Conservation (phyloP, 2,797 vertebrate species). For the Cercopithecus petaurista region DNA sequence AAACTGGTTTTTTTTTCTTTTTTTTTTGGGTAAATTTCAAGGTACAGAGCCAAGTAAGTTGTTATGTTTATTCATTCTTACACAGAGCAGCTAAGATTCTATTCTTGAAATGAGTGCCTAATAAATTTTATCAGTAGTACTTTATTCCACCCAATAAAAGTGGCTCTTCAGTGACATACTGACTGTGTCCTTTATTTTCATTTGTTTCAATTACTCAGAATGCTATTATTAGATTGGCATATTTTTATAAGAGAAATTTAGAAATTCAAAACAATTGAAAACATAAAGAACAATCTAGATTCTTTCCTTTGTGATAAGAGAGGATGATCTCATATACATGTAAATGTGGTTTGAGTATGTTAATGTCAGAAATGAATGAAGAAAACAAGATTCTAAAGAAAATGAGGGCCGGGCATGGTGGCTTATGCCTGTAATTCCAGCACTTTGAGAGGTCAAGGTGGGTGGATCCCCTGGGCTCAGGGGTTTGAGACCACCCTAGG, state of each 20-base stretch:
- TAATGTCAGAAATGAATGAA: constrained; percentile 34
- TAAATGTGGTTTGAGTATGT: background rate
- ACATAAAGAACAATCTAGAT: constrained; percentile 33
- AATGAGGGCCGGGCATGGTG: background rate
- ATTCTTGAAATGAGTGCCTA: constrained; percentile 55
- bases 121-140: constrained; percentile 65
- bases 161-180: constrained; percentile 46
- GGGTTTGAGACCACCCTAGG: background rate
- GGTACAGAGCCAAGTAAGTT: constrained; percentile 57
- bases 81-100: constrained; percentile 54
- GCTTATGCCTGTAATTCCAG: background rate
- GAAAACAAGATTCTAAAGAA: constrained; percentile 7
- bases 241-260: constrained; percentile 61
- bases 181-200: constrained; percentile 57
- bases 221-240: constrained; percentile 56
- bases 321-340: constrained; percentile 44
- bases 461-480: background rate
- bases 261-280: constrained; percentile 59
- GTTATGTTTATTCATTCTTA: constrained; percentile 71
- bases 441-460: background rate
- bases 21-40: constrained; percentile 70
- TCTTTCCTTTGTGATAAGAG: constrained; percentile 19
- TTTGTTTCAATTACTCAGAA: constrained; percentile 68
- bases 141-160: constrained; percentile 51
- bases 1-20: constrained; percentile 62